phyloP scores from a whole-genome alignment of 2,888 invertebrate genomes.

The Stomorhina lunata region DNA sequence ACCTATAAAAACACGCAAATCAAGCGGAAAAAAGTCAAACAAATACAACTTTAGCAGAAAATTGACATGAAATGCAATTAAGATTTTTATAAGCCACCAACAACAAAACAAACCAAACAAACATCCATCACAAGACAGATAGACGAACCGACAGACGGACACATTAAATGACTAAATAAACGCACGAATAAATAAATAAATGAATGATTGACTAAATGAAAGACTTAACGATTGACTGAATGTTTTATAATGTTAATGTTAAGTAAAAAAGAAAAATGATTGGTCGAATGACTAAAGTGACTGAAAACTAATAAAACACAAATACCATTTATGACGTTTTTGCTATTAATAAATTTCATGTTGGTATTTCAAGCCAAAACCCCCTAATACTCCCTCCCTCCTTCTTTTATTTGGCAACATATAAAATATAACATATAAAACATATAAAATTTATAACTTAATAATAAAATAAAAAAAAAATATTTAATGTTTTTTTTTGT shows the following conservation, averaged over 20 bases:
- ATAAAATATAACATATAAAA: not conserved
- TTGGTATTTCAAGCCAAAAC: conserved; percentile 10
- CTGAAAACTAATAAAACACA: conserved; percentile 38
- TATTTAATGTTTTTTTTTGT: not conserved
- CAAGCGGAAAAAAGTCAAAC: not conserved
- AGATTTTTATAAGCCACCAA: conserved; percentile 44
- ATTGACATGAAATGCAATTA: conserved; percentile 65
- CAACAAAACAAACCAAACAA: not conserved
- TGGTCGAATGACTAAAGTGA: not conserved
- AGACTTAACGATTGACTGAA: not conserved
- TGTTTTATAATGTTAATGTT: not conserved
- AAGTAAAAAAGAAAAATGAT: too few relatives aligned
- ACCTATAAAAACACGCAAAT: not conserved
- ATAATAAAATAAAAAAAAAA: conserved; percentile 15
- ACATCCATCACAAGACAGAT: conserved; percentile 26
- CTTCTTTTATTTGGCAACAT: not conserved
- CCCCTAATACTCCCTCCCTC: not conserved
- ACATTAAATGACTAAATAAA: conserved; percentile 10
- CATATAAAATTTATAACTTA: conserved; percentile 43
- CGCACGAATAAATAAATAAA: not conserved
- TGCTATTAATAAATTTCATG: conserved; percentile 42
- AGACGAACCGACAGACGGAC: too few relatives aligned
- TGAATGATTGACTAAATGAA: not conserved
- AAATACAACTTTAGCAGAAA: conserved; percentile 10
- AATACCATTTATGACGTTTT: conserved; percentile 30